Evolutionary conservation across 2,797 vertebrate species (phyloP).

Genomic region (Iguana delicatissima): DNA sequence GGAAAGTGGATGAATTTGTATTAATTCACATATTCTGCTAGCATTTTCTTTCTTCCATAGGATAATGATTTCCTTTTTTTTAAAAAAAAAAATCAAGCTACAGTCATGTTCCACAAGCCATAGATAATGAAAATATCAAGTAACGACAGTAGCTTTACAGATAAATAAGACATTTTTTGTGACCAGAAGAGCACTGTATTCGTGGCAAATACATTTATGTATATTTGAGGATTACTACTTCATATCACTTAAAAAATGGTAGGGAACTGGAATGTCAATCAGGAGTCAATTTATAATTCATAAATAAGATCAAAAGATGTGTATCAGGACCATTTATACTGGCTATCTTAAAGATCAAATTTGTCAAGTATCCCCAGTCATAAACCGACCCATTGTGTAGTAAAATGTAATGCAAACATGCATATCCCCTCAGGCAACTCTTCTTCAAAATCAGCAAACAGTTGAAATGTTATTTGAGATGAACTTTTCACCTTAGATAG

Average conservation of each 20-base stretch:
- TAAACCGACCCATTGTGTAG: not conserved
- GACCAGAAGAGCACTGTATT: not conserved
- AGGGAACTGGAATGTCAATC: not conserved
- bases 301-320: not conserved
- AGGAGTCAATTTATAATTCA: too few species aligned
- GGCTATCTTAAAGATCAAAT: not conserved
- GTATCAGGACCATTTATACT: not conserved
- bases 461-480: constrained; percentile 17
- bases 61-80: not conserved
- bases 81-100: not conserved
- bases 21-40: not conserved
- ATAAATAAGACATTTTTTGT: not conserved
- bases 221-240: not conserved
- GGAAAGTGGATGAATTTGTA: not conserved
- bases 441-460: constrained; percentile 32
- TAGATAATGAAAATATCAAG: constrained; percentile 14
- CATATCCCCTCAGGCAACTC: constrained; percentile 28
- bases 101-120: not conserved
- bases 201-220: not conserved
- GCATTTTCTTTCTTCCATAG: not conserved
- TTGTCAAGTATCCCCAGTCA: not conserved
- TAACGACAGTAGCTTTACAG: constrained; percentile 1
- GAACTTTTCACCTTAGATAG: constrained; percentile 28
- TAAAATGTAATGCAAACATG: constrained; percentile 13
- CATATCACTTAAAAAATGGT: not conserved